Conservation (phyloP, 2,797 vertebrate genomes). For the Anisognathus igniventris region DNA sequence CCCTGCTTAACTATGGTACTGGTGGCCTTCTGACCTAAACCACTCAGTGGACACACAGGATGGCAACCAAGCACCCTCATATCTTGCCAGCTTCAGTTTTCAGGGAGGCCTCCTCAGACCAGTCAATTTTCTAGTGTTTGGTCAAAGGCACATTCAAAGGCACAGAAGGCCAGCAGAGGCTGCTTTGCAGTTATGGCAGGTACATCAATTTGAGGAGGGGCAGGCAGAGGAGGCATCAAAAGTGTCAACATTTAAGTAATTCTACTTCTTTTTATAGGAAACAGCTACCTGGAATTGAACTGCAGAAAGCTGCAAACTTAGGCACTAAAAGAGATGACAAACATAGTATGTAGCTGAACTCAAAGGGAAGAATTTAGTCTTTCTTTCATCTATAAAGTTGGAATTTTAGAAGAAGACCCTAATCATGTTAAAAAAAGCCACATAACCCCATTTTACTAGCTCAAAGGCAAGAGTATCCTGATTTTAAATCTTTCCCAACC, state of each 20-base stretch:
- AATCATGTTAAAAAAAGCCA: not conserved
- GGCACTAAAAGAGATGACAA: not conserved
- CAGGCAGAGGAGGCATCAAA: not conserved
- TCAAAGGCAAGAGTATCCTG: not conserved
- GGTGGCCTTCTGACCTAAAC: not conserved
- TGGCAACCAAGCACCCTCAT: not conserved
- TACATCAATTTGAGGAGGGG: accelerated
- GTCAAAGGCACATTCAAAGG: not conserved
- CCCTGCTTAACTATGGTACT: not conserved
- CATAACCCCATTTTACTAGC: not conserved
- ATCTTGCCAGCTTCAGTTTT: not conserved
- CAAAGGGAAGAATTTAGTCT: not conserved
- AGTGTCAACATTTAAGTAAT: not conserved
- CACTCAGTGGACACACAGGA: not conserved
- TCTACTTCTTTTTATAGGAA: not conserved
- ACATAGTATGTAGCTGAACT: not conserved
- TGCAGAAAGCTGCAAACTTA: not conserved
- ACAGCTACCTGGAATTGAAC: not conserved
- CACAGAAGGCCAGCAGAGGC: not conserved
- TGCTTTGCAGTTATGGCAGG: not conserved
- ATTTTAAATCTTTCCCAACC: not conserved
- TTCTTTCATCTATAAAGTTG: not conserved
- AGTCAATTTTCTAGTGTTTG: not conserved
- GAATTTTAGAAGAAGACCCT: not conserved
- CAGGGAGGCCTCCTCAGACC: not conserved